Evolutionary conservation across 2,888 invertebrate species (phyloP), one percentile per base, ranked within the genome.

Genomic region (Cheilosia grossa): DNA sequence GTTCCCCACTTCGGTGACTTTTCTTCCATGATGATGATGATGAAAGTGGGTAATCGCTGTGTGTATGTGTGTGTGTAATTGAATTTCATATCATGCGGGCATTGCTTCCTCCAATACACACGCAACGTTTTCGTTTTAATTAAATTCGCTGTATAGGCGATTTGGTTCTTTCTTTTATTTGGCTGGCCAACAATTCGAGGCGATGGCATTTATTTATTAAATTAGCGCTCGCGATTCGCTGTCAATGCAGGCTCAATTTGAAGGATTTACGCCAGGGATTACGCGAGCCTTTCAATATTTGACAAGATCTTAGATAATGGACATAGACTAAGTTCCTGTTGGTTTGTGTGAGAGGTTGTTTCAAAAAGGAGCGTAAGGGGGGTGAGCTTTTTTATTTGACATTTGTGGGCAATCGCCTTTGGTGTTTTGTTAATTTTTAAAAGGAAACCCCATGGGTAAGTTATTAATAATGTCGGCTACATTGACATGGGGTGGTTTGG

Each of bases 191-290:
- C 44, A 24, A 51, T 13, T 51, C 51, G 21, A 4, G 51, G 10
- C 21, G 4, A 27, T 24, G 33, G 47, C 80, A 63, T 85, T 81
- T 81, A 77, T 81, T 85, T 80, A 85, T 85, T 81, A 85, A 85
- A 81, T 85, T 80, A 85, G 72, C 85, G 61, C 70, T 72, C 66
- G 67, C 67, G 72, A 4, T 56, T 72, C 59, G 49, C 56, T 77
- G 70, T 81, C 81, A 81, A 81, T 81, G 67, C 54, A 42, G 51
- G 77, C 77, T 77, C 66, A 82, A 81, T 81, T 75, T 66, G 75
- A 85, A 81, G 81, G 85, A 85, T 81, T 85, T 85, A 81, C 67
- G 75, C 72, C 42, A 59, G 33, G 77, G 85, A 85, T 85, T 85
- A 85, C 72, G 81, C 56, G 67, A 67, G 56, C 80, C 81, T 81